phyloP scores from a whole-genome alignment of 2,797 vertebrate genomes.

The Halcyon badia region DNA sequence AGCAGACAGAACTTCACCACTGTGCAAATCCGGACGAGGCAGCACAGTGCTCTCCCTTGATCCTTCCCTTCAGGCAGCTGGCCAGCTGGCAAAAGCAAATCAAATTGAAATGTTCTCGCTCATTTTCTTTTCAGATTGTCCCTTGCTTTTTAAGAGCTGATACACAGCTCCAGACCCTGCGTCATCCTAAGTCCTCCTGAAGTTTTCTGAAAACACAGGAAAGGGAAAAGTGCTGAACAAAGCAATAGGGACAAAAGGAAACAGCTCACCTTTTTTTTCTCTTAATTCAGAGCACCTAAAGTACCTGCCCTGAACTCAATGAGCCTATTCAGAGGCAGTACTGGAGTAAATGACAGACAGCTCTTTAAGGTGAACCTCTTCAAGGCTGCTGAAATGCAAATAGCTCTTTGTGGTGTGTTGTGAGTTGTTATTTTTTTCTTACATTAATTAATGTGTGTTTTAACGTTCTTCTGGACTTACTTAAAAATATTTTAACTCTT shows the following conservation, averaged over 20 bases:
- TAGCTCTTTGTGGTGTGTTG: not conserved
- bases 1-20: slow-evolving; percentile 16
- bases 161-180: not conserved
- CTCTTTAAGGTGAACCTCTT: not conserved
- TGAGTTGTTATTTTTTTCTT: not conserved
- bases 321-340: not conserved
- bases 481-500: not conserved
- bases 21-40: not conserved
- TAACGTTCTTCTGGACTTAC: not conserved
- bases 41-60: not conserved
- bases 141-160: not conserved
- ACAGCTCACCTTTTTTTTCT: not conserved
- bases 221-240: not conserved
- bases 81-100: not conserved
- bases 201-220: not conserved
- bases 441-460: not conserved
- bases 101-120: slow-evolving; percentile 32
- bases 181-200: not conserved
- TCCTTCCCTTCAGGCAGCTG: not conserved
- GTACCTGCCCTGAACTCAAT: not conserved
- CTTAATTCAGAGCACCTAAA: not conserved
- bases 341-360: not conserved
- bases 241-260: not conserved
- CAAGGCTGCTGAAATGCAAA: not conserved
- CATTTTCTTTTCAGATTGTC: not conserved